Conservation (phyloP, 2,888 invertebrate genomes). For the Cheiracanthium punctorium region DNA sequence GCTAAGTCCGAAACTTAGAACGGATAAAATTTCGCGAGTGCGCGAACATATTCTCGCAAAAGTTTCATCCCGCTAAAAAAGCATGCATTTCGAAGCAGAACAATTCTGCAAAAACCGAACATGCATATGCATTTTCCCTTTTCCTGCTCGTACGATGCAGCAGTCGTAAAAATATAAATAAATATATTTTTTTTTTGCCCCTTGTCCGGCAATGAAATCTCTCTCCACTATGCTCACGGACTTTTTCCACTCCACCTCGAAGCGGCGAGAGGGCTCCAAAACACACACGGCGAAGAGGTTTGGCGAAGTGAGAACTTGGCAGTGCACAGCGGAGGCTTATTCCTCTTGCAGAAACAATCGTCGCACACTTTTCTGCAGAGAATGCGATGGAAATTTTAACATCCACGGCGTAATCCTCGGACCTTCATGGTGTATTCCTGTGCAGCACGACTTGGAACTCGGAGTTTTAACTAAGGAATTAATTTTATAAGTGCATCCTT, state of each 20-base stretch:
- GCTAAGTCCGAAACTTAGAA: too few species aligned
- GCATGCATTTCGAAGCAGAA: constrained; percentile 18
- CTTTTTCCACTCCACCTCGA: constrained; percentile 25
- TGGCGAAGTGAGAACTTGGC: constrained; percentile 23
- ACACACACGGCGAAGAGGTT: too few species aligned
- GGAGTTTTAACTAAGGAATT: constrained; percentile 42
- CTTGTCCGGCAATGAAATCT: constrained; percentile 43
- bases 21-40: too few species aligned
- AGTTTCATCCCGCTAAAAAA: neutral
- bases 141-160: neutral
- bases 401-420: constrained; percentile 32
- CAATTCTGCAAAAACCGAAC: neutral
- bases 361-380: constrained; percentile 42
- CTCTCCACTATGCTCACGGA: constrained; percentile 23
- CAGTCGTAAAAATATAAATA: neutral
- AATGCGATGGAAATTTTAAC: constrained; percentile 32
- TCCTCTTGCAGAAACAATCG: constrained; percentile 58
- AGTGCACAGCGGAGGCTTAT: constrained; percentile 29
- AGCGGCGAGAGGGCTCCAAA: constrained; percentile 17
- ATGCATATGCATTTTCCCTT: neutral
- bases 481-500: constrained; percentile 65
- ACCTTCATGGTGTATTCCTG: constrained; percentile 48
- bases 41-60: neutral
- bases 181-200: constrained; percentile 2
- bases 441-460: constrained; percentile 53